These are phyloP conservation scores for Blastobasis lacticolella DNA, from an alignment of 2,888 invertebrate species.

Conservation along the genomic window DNA sequence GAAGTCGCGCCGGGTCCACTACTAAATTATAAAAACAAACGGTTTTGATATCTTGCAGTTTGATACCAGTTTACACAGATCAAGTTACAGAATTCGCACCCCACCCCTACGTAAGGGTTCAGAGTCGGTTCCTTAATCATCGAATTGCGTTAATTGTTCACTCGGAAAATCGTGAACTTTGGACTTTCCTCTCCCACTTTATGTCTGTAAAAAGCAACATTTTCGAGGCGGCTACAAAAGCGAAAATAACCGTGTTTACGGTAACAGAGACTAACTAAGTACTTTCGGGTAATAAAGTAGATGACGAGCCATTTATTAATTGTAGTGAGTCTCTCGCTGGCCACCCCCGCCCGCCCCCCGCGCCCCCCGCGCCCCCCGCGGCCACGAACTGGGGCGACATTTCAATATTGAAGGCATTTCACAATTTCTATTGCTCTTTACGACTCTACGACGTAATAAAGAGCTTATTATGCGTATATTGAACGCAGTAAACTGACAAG, in stretches of 20 bases:
- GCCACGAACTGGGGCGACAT: slow-evolving; percentile 57
- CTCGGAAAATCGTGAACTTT: too few species aligned
- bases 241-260: not conserved
- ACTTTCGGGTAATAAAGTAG: slow-evolving; percentile 34
- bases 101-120: too few species aligned
- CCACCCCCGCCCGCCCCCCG: slow-evolving; percentile 17
- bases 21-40: too few species aligned
- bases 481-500: slow-evolving; percentile 34
- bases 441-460: slow-evolving; percentile 54
- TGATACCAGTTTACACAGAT: too few species aligned
- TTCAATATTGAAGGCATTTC: slow-evolving; percentile 66
- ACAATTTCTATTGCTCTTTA: slow-evolving; percentile 61
- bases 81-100: too few species aligned
- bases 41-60: too few species aligned
- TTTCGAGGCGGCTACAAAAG: too few species aligned
- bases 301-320: slow-evolving; percentile 50
- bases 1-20: too few species aligned
- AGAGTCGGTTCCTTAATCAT: too few species aligned
- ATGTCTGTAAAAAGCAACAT: too few species aligned
- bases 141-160: too few species aligned
- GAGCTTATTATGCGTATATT: slow-evolving; percentile 45
- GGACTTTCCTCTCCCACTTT: too few species aligned
- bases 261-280: slow-evolving; percentile 10
- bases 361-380: slow-evolving; percentile 22
- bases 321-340: slow-evolving; percentile 30